Evolutionary conservation across 2,113 vertebrate species (phyloP).

Genomic region (Thalassarche chlororhynchos): DNA sequence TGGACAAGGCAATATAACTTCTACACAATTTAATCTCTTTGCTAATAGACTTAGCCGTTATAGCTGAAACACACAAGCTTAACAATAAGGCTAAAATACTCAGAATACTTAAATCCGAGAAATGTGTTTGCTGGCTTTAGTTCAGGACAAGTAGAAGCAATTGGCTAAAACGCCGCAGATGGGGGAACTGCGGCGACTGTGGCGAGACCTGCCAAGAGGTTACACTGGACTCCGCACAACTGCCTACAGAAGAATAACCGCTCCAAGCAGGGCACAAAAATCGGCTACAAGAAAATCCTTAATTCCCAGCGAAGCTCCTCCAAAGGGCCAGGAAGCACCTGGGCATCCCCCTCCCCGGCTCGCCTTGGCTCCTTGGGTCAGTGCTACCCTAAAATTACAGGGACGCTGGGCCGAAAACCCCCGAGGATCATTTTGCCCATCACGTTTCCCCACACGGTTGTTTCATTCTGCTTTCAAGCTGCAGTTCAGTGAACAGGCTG

Average conservation of each 20-base stretch:
- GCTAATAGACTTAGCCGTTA: conserved; percentile 40
- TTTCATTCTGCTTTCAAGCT: neutral
- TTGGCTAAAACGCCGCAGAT: neutral
- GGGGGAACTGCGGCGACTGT: accelerated
- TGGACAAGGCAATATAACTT: conserved; percentile 53
- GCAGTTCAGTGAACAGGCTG: neutral
- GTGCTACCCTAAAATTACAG: neutral
- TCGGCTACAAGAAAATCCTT: neutral
- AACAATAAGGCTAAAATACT: conserved; percentile 52
- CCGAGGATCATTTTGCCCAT: neutral
- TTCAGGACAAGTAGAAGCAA: conserved; percentile 25
- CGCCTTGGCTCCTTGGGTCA: neutral
- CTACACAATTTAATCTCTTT: conserved; percentile 59
- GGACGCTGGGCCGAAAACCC: neutral
- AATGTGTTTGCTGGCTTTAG: conserved; percentile 28
- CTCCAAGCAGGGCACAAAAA: neutral
- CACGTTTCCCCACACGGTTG: neutral
- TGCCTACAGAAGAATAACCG: neutral
- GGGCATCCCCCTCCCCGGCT: neutral
- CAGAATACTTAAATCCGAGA: conserved; percentile 35
- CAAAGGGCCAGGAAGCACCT: neutral
- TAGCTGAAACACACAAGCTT: conserved; percentile 31
- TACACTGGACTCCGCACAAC: neutral
- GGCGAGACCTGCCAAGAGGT: neutral
- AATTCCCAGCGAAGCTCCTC: neutral